Base-by-base conservation (phyloP, 2,113 vertebrate species). In the Corydoras maculifer region DNA sequence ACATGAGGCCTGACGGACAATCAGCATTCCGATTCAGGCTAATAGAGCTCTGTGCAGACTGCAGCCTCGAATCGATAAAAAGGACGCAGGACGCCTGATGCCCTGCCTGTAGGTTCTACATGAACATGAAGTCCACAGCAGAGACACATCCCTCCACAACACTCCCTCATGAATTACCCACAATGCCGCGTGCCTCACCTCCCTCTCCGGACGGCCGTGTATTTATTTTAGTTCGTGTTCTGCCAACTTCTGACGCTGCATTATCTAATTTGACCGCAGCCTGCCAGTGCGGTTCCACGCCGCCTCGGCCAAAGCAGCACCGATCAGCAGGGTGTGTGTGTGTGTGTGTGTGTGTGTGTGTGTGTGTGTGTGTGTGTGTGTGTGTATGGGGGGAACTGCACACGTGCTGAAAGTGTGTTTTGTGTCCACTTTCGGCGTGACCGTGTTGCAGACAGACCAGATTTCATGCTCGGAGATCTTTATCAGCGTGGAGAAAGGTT, bases 401-500 rank as follows among this genome's bases (percentile, higher is more conserved):
- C 49, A 54, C 65, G 12, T 73, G 72, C 68, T 78, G 76, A 86
- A 83, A 78, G 68, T 69, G 64, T 62, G 18, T 31, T 35, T 35
- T 25, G 53, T 65, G 53, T 62, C 60, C 31, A 70, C 9, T 49
- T 70, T 43, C 48, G 69, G 78, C 18, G 18, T 25, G 18, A 25
- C 18, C 18, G 18, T 72, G 65, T 83, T 82, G 77, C 77, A 74
- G 78, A 73, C 78, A 80, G 71, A 29, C 64, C 75, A 75, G 69
- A 78, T 71, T 57, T 64, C 43, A 75, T 32, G 32, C 51, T 57
- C 30, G 9, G 60, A 70, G 69, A 73, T 73, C 61, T 73, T 57
- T 82, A 84, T 88, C 84, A 78, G 82, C 13, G 30, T 54, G 86
- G 84, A 82, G 82, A 87, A 81, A 78, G 68, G 82, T 85, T 82